A percentile compares a stretch with the other conserved stretches of the same genome.
Evolutionary conservation across 2,888 invertebrate species (phyloP).

Genomic region (Mantis religiosa): DNA sequence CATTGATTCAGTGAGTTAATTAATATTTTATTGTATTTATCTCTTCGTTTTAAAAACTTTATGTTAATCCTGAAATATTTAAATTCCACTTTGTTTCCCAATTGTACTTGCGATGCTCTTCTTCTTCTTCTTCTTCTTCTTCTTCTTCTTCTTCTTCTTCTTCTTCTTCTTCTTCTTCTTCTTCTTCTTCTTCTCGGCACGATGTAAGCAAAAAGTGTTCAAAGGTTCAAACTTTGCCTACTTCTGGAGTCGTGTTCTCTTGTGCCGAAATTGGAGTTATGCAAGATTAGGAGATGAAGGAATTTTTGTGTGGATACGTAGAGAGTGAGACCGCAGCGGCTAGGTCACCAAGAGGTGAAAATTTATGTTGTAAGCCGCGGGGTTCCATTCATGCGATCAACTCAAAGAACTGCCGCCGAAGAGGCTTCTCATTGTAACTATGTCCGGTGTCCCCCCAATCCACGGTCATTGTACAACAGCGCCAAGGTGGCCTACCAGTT

Average conservation of each 20-base stretch:
- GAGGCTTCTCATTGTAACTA: background rate
- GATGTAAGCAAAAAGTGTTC: too few relatives aligned
- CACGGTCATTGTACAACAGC: slow-evolving; percentile 9
- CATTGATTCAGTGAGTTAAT: too few relatives aligned
- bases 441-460: background rate
- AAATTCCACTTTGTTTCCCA: too few relatives aligned
- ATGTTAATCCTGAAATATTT: too few relatives aligned
- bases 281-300: background rate
- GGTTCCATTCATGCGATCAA: background rate
- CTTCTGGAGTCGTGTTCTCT: background rate
- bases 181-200: too few relatives aligned
- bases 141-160: too few relatives aligned
- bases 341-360: slow-evolving; percentile 4
- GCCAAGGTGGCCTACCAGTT: slow-evolving; percentile 10
- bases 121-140: too few relatives aligned
- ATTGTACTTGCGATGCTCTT: too few relatives aligned
- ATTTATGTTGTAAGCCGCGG: slow-evolving; percentile 20
- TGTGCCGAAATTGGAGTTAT: background rate
- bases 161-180: too few relatives aligned
- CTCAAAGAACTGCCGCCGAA: background rate
- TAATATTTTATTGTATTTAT: too few relatives aligned
- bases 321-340: background rate
- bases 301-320: background rate
- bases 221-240: too few relatives aligned
- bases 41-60: too few relatives aligned